phyloP scores from a whole-genome alignment of 2,113 vertebrate species.

The Prolemur simus region DNA sequence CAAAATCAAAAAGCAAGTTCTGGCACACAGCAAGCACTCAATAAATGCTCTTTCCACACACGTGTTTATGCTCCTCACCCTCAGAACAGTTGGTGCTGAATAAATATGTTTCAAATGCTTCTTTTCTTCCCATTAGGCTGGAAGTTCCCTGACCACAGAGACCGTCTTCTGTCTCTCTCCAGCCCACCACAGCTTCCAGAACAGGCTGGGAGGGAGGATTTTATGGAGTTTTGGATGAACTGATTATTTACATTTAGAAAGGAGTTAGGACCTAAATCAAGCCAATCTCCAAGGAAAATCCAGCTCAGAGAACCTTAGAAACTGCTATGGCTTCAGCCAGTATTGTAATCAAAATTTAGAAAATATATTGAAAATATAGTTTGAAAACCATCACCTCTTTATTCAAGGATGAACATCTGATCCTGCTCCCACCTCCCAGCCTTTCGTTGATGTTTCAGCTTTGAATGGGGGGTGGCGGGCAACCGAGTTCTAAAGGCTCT shows the following conservation, averaged over 20 bases:
- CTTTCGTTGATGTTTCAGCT: conserved; percentile 38
- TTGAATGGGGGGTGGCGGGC: not conserved
- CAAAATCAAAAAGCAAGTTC: not conserved
- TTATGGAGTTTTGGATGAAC: conserved; percentile 32
- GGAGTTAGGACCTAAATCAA: conserved; percentile 34
- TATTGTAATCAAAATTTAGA: conserved; percentile 57
- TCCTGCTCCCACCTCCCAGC: not conserved
- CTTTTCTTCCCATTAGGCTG: not conserved
- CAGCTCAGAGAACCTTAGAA: conserved; percentile 39
- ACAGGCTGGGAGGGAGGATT: not conserved
- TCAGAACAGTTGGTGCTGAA: not conserved
- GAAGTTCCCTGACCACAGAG: not conserved
- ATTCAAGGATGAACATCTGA: not conserved
- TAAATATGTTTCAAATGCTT: not conserved
- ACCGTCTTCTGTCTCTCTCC: not conserved
- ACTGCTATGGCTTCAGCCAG: conserved; percentile 34
- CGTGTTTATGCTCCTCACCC: not conserved
- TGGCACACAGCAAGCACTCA: not conserved
- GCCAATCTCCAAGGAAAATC: conserved; percentile 41
- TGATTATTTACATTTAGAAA: conserved; percentile 45
- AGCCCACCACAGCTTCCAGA: not conserved
- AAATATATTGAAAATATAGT: conserved; percentile 38
- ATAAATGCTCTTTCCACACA: not conserved
- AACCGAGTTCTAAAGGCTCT: conserved; percentile 21
- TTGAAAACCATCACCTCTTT: conserved; percentile 64